phyloP scores from a whole-genome alignment of 2,888 invertebrate species.

The Didymodactylos carnosus region DNA sequence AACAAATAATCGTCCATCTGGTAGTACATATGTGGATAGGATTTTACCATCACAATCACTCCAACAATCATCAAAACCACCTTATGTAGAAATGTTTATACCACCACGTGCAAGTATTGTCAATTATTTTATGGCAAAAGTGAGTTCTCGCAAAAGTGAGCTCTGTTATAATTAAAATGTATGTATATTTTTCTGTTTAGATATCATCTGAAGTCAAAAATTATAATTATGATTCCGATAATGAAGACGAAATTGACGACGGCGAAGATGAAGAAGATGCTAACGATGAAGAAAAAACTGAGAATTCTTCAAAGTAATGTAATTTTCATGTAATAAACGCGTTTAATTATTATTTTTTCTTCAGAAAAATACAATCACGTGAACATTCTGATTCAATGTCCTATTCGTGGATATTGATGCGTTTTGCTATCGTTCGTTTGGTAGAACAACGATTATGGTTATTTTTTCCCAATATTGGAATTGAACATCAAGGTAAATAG shows the following conservation, averaged over 20 bases:
- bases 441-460: slow-evolving; percentile 62
- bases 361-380: background rate
- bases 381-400: slow-evolving; percentile 59
- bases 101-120: slow-evolving; percentile 90
- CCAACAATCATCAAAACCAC: slow-evolving; percentile 19
- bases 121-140: slow-evolving; percentile 74
- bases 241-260: slow-evolving; percentile 34
- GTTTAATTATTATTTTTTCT: background rate
- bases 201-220: background rate
- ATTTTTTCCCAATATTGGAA: slow-evolving; percentile 66
- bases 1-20: background rate
- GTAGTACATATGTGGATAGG: background rate
- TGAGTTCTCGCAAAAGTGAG: too few species aligned
- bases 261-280: slow-evolving; percentile 47
- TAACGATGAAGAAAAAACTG: background rate
- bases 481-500: slow-evolving; percentile 62
- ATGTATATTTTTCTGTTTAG: background rate
- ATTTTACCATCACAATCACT: background rate
- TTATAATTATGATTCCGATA: background rate
- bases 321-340: too few species aligned
- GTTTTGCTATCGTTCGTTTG: slow-evolving; percentile 64
- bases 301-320: too few species aligned
- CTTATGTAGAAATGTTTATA: slow-evolving; percentile 76
- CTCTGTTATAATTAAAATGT: too few species aligned
- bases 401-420: slow-evolving; percentile 82